Conservation (phyloP, 2,113 vertebrate genomes). For the Rousettus leschenaultii region DNA sequence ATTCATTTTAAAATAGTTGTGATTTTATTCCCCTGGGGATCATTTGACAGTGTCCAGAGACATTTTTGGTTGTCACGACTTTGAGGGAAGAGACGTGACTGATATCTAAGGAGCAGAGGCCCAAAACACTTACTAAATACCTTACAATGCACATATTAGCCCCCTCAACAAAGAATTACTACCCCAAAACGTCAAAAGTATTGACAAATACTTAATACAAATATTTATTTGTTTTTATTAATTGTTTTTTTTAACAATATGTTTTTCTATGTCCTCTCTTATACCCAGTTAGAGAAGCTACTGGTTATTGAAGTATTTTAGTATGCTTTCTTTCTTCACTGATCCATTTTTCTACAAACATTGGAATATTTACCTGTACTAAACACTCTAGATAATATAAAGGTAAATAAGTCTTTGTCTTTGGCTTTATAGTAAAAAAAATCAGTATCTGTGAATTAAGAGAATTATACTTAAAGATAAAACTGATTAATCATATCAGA, state of each 20-base stretch:
- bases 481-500: neutral
- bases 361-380: neutral
- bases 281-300: neutral
- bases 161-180: neutral
- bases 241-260: neutral
- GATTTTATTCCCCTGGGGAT: neutral
- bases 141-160: neutral
- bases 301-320: neutral
- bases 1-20: neutral
- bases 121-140: neutral
- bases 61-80: neutral
- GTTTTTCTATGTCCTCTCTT: neutral
- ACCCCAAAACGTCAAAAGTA: neutral
- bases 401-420: neutral
- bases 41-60: neutral
- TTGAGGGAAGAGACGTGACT: neutral
- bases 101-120: neutral
- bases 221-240: slow-evolving; percentile 10
- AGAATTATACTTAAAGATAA: neutral
- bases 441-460: neutral
- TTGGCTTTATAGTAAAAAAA: neutral
- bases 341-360: neutral
- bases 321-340: neutral
- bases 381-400: neutral
- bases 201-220: neutral